Evolutionary conservation across 2,888 invertebrate species (phyloP).

Genomic region (Thymelicus sylvestris): DNA sequence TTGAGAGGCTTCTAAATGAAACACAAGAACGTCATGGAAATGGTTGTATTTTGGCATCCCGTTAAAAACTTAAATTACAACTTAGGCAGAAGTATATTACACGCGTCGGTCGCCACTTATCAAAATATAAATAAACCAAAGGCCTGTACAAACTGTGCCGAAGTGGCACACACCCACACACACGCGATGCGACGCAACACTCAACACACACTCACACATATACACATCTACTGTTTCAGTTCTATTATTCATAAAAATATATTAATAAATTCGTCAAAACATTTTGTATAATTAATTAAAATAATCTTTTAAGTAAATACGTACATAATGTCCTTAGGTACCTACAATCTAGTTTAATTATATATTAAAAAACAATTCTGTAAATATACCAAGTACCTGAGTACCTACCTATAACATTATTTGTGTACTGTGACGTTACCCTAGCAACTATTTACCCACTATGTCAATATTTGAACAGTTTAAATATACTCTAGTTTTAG

Average conservation of each 20-base stretch:
- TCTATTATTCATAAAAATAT: conserved; percentile 44
- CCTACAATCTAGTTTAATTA: background rate
- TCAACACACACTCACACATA: conserved; percentile 26
- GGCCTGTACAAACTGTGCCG: conserved; percentile 33
- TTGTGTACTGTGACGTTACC: too few species aligned
- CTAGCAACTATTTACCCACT: too few species aligned
- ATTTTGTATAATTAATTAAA: conserved; percentile 5
- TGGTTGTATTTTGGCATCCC: conserved; percentile 30
- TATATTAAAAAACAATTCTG: background rate
- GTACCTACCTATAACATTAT: background rate
- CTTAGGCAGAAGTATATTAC: conserved; percentile 40
- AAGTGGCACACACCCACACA: conserved; percentile 22
- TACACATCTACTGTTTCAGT: conserved; percentile 19
- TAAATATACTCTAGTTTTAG: too few species aligned
- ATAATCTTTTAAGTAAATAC: background rate
- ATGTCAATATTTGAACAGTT: too few species aligned
- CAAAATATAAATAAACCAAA: conserved; percentile 38
- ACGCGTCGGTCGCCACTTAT: conserved; percentile 31
- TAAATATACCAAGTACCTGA: background rate
- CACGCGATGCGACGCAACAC: background rate
- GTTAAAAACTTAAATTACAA: conserved; percentile 29
- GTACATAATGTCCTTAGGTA: background rate
- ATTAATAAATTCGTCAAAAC: conserved; percentile 69
- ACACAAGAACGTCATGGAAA: conserved; percentile 43
- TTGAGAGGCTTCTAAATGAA: conserved; percentile 47